Base-by-base conservation (phyloP, 2,888 invertebrate genomes). In the Steinernema hermaphroditum region DNA sequence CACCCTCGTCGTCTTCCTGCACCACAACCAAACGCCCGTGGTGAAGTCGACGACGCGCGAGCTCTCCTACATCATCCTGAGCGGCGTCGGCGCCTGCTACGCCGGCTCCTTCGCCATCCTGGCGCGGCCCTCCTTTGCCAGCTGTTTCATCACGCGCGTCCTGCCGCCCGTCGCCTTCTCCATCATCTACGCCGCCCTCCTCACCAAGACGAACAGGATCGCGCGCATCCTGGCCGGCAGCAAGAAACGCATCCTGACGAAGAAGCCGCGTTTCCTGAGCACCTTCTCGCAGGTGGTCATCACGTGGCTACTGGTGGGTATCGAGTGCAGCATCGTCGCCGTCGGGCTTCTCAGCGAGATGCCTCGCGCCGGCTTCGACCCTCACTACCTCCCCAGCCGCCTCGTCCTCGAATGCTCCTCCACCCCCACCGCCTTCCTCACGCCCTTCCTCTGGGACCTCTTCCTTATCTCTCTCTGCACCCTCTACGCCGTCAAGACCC, bases 191-290 rank as follows among this genome's bases (percentile, higher is more conserved):
- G 95, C 95, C 0, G 94, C 97, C 0, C 90, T 98, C 34, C 90
- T 97, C 71, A 97, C 97, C 69, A 97, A 97, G 90, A 97, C 97
- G 14, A 97, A 96, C 89, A 90, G 97, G 71, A 98, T 98, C 78
- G 92, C 96, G 0, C 90, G 97, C 68, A 97, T 97, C 87, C 93
- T 97, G 89, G 94, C 95, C 87, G 95, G 96, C n/a, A 93, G 94
- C 85, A 95, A 94, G 87, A 92, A 93, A 85, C 93, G 94, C 27
- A 96, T 96, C 6, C 93, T 92, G 62, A 91, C 91, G 0, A 90
- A 94, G 94, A 95, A 88, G 71, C 78, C 78, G 32, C 71, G 84
- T 76, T 70, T 72, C 70, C 74, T 77, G 34, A 72, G 71, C 73
- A 78, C 78, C 16, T 78, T 78, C 68, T 80, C 79, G 34, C 78